Evolutionary conservation across 2,797 vertebrate genomes (phyloP).

Genomic region (Loriculus beryllinus): DNA sequence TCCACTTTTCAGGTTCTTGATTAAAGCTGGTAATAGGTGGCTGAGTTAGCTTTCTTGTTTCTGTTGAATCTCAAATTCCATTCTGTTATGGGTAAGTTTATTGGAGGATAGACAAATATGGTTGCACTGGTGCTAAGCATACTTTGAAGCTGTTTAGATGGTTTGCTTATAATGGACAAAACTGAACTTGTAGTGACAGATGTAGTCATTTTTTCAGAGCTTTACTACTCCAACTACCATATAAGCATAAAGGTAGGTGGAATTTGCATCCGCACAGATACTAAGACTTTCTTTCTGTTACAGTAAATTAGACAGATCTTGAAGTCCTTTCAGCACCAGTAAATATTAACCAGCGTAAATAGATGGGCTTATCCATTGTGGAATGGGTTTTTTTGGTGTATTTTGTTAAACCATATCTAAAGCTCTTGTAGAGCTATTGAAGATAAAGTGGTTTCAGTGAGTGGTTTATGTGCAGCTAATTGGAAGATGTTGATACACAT

Average conservation of each 20-base stretch:
- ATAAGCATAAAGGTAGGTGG: neutral
- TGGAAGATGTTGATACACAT: neutral
- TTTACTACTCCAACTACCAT: neutral
- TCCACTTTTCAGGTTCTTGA: neutral
- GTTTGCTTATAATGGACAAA: neutral
- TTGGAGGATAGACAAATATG: neutral
- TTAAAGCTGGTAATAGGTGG: neutral
- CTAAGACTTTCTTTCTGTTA: neutral
- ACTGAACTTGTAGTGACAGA: neutral
- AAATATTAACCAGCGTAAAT: neutral
- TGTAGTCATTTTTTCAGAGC: neutral
- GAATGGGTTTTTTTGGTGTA: fast-evolving
- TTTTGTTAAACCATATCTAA: neutral
- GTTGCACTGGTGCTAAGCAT: neutral
- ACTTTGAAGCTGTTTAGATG: neutral
- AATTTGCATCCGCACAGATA: neutral
- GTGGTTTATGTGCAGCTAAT: neutral
- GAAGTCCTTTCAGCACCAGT: neutral
- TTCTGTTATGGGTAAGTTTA: neutral
- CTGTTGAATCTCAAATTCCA: neutral
- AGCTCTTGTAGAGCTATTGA: neutral
- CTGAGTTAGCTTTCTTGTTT: neutral
- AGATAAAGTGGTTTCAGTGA: neutral
- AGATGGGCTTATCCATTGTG: neutral
- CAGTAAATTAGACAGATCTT: neutral